phyloP scores from a whole-genome alignment of 2,113 vertebrate genomes.

The Pitta sordida region DNA sequence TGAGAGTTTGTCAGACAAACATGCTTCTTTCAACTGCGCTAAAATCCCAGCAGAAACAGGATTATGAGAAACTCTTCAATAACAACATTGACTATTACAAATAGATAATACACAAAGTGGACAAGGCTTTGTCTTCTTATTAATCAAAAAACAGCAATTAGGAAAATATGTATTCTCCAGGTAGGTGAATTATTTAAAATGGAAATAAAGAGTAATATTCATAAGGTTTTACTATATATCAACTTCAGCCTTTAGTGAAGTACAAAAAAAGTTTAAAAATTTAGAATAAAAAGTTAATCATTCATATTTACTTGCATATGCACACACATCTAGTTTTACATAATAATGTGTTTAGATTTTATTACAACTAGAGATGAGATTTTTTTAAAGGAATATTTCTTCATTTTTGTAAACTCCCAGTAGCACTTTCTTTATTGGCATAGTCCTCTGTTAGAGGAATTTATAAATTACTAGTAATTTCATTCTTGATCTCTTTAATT shows the following conservation, averaged over 20 bases:
- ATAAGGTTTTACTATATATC: not conserved
- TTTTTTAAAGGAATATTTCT: not conserved
- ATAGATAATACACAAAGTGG: not conserved
- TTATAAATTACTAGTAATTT: not conserved
- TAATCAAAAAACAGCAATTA: not conserved
- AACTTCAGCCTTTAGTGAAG: not conserved
- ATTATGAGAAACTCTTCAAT: not conserved
- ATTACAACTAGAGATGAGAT: not conserved
- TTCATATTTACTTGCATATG: not conserved
- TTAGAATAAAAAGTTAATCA: not conserved
- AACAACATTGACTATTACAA: not conserved
- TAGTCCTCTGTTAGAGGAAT: not conserved
- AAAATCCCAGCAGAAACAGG: not conserved
- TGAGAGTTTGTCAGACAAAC: not conserved
- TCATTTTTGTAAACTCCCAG: not conserved
- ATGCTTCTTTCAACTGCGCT: not conserved
- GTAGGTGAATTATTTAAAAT: not conserved
- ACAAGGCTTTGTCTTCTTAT: not conserved
- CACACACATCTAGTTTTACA: not conserved
- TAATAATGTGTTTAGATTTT: not conserved
- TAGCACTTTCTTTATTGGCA: not conserved
- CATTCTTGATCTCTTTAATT: not conserved
- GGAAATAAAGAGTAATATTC: not conserved
- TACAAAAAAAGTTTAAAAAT: not conserved
- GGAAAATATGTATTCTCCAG: not conserved